Conservation (phyloP, 2,797 vertebrate genomes). For the Oophaga sylvatica region DNA sequence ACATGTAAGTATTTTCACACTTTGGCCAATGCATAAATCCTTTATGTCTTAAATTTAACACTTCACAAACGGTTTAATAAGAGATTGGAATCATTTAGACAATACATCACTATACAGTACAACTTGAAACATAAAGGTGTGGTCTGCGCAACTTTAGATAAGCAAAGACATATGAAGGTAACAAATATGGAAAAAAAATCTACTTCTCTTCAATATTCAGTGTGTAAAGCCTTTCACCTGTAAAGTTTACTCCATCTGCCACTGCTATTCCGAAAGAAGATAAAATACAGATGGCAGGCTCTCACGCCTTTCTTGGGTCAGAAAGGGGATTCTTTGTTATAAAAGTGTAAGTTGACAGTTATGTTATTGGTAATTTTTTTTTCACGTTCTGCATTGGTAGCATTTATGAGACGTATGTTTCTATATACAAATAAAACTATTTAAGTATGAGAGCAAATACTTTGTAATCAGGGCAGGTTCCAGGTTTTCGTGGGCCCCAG, state of each 20-base stretch:
- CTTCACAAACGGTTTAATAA: neutral
- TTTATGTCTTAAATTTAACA: neutral
- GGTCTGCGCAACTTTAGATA: neutral
- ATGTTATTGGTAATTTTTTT: neutral
- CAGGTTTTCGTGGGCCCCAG: no score
- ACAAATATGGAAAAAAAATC: neutral
- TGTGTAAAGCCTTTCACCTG: neutral
- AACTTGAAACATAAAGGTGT: neutral
- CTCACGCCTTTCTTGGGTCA: neutral
- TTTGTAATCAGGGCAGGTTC: neutral
- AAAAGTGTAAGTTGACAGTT: neutral
- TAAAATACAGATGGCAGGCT: neutral
- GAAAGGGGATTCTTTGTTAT: neutral
- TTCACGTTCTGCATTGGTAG: neutral
- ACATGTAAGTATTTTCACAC: neutral
- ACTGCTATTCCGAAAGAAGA: neutral
- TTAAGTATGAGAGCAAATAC: neutral
- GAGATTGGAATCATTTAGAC: neutral
- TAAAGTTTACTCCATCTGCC: neutral
- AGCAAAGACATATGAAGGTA: neutral
- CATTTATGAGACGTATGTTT: neutral
- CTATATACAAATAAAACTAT: neutral
- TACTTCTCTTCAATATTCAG: neutral
- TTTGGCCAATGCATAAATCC: no score
- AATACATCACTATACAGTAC: neutral